Percentiles rank a stretch among this genome's conserved stretches.
Evolutionary conservation across 64 coral and sea anemone genomes (phyloP).

Genomic region (Pachyseris speciosa): DNA sequence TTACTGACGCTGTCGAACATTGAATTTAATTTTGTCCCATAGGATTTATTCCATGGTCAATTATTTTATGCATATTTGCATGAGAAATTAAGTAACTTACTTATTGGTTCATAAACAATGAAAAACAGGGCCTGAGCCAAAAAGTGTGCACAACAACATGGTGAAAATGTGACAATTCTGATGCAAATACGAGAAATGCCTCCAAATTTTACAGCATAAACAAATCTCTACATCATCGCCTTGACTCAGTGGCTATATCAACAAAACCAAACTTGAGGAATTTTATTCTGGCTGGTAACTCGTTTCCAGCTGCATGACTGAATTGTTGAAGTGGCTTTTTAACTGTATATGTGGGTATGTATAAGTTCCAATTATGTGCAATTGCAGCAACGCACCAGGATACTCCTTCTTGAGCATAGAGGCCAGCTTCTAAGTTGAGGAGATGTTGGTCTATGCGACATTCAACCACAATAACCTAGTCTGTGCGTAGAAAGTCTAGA

Average conservation of each 20-base stretch:
- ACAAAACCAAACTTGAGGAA: slow-evolving; percentile 10
- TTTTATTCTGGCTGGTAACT: slow-evolving; percentile 60
- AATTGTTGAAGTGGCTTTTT: slow-evolving; percentile 35
- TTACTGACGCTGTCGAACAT: too few relatives aligned
- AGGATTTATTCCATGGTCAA: too few relatives aligned
- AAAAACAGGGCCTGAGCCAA: too few relatives aligned
- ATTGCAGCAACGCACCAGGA: slow-evolving; percentile 23
- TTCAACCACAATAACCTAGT: background rate
- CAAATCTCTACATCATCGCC: slow-evolving; percentile 26
- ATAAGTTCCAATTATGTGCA: slow-evolving; percentile 55
- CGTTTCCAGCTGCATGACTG: slow-evolving; percentile 42
- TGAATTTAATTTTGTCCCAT: too few relatives aligned
- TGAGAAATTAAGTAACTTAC: too few relatives aligned
- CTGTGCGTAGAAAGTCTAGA: too few relatives aligned
- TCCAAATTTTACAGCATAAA: slow-evolving; percentile 62
- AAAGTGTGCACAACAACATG: slow-evolving; percentile 57
- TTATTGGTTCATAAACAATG: too few relatives aligned
- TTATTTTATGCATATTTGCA: too few relatives aligned
- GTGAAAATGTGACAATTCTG: slow-evolving; percentile 36
- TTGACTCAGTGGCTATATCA: slow-evolving; percentile 61
- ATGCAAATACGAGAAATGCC: slow-evolving; percentile 59
- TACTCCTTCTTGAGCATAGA: slow-evolving; percentile 9
- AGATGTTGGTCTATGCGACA: background rate
- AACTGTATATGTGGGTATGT: slow-evolving; percentile 54
- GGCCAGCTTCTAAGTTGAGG: background rate